phyloP scores from a whole-genome alignment of 2,888 invertebrate species.

The Microctonus brassicae region DNA sequence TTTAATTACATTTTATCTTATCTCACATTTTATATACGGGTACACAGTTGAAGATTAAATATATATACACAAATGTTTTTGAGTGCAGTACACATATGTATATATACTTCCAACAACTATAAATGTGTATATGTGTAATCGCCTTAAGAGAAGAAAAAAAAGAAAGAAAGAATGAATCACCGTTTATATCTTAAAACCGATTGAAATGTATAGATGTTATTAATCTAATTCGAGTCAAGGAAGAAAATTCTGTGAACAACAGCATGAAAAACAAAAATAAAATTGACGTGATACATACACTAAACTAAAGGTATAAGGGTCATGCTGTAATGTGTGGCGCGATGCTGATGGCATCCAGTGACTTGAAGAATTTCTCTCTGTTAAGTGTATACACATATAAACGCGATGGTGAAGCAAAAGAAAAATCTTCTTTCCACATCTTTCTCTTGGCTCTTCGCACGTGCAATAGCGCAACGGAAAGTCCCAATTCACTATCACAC shows the following conservation, averaged over 20 bases:
- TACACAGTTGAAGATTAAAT: too few species aligned
- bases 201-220: neutral
- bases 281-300: neutral
- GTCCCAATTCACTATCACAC: conserved; percentile 41
- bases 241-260: neutral
- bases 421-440: conserved; percentile 16
- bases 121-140: too few species aligned
- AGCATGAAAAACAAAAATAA: conserved; percentile 34
- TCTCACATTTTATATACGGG: too few species aligned
- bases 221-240: neutral
- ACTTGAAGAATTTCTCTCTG: conserved; percentile 44
- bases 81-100: too few species aligned
- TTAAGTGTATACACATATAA: too few species aligned
- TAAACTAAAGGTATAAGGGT: conserved; percentile 2
- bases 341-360: conserved; percentile 41
- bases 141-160: too few species aligned
- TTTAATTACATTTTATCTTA: too few species aligned
- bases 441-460: conserved; percentile 49
- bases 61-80: too few species aligned
- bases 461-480: conserved; percentile 56
- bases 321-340: conserved; percentile 46
- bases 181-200: neutral
- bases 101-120: too few species aligned
- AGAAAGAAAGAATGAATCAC: neutral
- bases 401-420: conserved; percentile 37